Evolutionary conservation across 2,888 invertebrate genomes (phyloP), one percentile per base, ranked within the genome.

Genomic region (Macrophya alboannulata): DNA sequence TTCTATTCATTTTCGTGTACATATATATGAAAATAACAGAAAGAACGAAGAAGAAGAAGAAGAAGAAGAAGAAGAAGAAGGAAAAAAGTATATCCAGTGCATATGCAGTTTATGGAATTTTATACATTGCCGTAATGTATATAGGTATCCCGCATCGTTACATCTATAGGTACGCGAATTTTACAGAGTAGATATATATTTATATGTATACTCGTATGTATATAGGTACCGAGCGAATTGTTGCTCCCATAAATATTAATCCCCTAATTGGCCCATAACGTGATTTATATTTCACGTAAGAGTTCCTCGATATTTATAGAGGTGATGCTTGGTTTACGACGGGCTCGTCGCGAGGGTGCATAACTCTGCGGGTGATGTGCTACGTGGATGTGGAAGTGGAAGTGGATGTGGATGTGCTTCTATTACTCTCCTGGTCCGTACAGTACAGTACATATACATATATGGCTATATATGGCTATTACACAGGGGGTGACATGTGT

Each of bases 221-320:
- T 48, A 55, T 37, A 77, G 37, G n/a, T 45, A 43, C 43, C 45
- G n/a, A 45, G 74, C 25, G 74, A 74, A 74, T 74, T 45, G 43
- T 74, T 74, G n/a, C 43, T 6, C 43, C 88, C 89, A 90, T 91
- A 91, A 90, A 91, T 92, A 92, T 92, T 92, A 92, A 92, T 91
- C 89, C 90, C 90, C 90, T 92, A 92, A 92, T 92, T 92, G 90
- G 90, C 88, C 90, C 76, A 90, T 89, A 87, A 90, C 90, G 90
- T 92, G 91, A 92, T 92, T 92, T 91, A 92, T 89, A 88, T 88
- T 86, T 83, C 86, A 89, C 88, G 88, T 90, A 90, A 92, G 91
- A 91, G 89, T 91, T 89, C 76, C 84, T 87, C 43, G 87, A 87
- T 91, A 91, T 91, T 91, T 91, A 91, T 89, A 89, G 87, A 68